Conservation (phyloP, 2,888 invertebrate species). For the Lycia hirtaria region DNA sequence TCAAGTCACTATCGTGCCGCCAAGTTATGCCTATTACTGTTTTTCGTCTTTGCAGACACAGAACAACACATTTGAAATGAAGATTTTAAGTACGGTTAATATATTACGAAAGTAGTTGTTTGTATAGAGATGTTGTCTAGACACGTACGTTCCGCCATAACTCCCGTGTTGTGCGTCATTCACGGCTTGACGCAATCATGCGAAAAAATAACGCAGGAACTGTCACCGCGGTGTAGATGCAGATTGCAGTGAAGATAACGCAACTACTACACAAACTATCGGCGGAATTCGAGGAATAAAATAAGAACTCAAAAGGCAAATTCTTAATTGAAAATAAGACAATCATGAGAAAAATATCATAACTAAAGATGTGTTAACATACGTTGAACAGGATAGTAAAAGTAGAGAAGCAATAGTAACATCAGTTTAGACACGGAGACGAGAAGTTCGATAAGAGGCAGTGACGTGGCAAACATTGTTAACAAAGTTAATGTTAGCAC, state of each 20-base stretch:
- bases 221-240: constrained; percentile 30
- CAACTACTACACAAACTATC: not conserved
- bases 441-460: constrained; percentile 8
- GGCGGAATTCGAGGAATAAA: not conserved
- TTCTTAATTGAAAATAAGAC: too few relatives aligned
- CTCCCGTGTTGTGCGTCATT: constrained; percentile 71
- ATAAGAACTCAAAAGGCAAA: not conserved
- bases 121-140: constrained; percentile 51
- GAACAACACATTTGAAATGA: too few relatives aligned
- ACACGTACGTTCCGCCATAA: constrained; percentile 64
- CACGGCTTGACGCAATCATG: constrained; percentile 61
- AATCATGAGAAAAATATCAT: too few relatives aligned
- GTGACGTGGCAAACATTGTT: constrained; percentile 13
- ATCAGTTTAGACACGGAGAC: constrained; percentile 7
- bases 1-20: too few relatives aligned
- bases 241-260: not conserved
- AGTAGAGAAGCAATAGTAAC: not conserved
- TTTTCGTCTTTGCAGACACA: not conserved
- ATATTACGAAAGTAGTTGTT: not conserved
- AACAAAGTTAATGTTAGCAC: constrained; percentile 1
- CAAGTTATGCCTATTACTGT: too few relatives aligned
- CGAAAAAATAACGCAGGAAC: constrained; percentile 58
- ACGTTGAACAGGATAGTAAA: not conserved
- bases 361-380: too few relatives aligned
- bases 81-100: too few relatives aligned